Base-by-base conservation (phyloP, 2,888 invertebrate species). In the Myopa tessellatipennis region DNA sequence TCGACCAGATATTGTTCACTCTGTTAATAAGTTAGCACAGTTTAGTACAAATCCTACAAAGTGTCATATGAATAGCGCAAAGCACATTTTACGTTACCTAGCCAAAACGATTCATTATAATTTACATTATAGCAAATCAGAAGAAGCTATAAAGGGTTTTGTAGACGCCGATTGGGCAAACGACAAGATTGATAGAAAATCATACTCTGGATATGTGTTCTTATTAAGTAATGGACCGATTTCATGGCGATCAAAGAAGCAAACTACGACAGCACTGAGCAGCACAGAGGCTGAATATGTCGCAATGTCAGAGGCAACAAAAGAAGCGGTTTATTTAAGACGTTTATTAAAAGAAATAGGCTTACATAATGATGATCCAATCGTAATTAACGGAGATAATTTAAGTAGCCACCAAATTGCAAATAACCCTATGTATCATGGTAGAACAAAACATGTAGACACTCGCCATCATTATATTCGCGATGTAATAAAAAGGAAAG, bases 1-100 rank as follows among this genome's bases (percentile, higher is more conserved):
- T 58, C 58, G 58, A 58, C 58, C 58, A 58, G 58, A 58, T 12
- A 58, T 58, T 58, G 58, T 58, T 58, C n/a, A 58, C 58, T 58
- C 58, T 10, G 12, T 58, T 58, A 58, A 58, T 58, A 58, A 58
- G 58, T 58, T 58, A 58, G 58, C 58, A 58, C 58, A 58, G 58
- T 58, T 58, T 12, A 58, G 12, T 12, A 58, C 58, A 6, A 12
- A 58, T 10, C 58, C 58, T 58, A 12, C 5, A 58, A 58, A 58
- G 18, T 12, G 58, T 58, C 58, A 58, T 58, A 12, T 58, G 58
- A 58, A 6, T 58, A 58, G 58, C 18, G 58, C 58, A 58, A 58
- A 58, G 58, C 58, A 58, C 58, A 58, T 58, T 58, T 58, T 58
- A 26, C 26, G 26, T 26, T 26, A 26, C 26, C 26, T 58, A 58